A percentile compares a stretch with the other conserved stretches of the same genome.
Evolutionary conservation across 2,888 invertebrate species (phyloP).

Genomic region (Drosophila anceps): DNA sequence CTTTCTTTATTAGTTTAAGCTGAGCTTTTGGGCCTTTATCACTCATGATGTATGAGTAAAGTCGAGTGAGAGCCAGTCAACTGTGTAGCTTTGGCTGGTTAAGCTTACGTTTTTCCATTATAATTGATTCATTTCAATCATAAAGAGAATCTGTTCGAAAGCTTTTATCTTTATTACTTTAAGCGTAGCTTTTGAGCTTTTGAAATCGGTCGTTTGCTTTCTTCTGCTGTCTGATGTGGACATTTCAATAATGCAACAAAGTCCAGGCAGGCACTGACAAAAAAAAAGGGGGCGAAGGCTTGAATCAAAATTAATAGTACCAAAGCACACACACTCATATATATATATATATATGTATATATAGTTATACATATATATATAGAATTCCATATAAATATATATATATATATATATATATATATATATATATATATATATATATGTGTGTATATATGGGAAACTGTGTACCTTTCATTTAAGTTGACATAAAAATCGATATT

Average conservation of each 20-base stretch:
- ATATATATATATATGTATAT: background rate
- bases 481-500: slow-evolving; percentile 82
- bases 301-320: slow-evolving; percentile 51
- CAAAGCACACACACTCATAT: slow-evolving; percentile 32
- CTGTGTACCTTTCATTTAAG: slow-evolving; percentile 81
- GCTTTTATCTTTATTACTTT: background rate
- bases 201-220: slow-evolving; percentile 39
- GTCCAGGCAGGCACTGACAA: background rate
- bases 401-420: slow-evolving; percentile 59
- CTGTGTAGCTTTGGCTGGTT: background rate
- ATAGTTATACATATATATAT: slow-evolving; percentile 21
- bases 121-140: background rate
- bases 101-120: background rate
- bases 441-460: slow-evolving; percentile 68
- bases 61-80: background rate
- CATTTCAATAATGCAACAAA: slow-evolving; percentile 45
- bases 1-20: background rate
- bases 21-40: background rate
- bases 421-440: slow-evolving; percentile 62
- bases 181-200: slow-evolving; percentile 45
- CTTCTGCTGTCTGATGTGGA: slow-evolving; percentile 35
- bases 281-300: background rate
- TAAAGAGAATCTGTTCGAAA: background rate
- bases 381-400: slow-evolving; percentile 48
- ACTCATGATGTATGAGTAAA: background rate